phyloP scores from a whole-genome alignment of 2,888 invertebrate genomes.

The Archips xylosteana region DNA sequence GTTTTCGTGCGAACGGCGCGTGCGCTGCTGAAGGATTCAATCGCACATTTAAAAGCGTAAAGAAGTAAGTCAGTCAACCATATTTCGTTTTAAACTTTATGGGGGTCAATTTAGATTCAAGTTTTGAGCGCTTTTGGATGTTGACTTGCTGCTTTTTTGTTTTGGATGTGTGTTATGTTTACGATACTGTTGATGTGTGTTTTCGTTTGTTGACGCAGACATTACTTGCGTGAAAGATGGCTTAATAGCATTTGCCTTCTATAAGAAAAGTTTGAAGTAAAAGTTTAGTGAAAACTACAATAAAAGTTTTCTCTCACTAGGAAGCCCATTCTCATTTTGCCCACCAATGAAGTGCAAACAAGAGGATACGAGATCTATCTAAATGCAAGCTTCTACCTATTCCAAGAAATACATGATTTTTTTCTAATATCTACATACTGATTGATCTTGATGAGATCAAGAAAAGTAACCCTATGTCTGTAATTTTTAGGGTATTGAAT shows the following conservation, averaged over 20 bases:
- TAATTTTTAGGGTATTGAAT: too few species aligned
- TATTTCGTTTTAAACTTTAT: background rate
- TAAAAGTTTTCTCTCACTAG: too few species aligned
- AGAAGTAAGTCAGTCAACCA: background rate
- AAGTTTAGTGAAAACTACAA: too few species aligned
- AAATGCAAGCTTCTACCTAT: too few species aligned
- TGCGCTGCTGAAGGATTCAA: slow-evolving; percentile 63
- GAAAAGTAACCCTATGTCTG: too few species aligned
- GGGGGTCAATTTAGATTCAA: background rate
- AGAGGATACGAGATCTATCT: too few species aligned
- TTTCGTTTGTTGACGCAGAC: background rate
- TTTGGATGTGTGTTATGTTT: background rate
- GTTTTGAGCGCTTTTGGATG: background rate
- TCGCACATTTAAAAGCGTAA: slow-evolving; percentile 26
- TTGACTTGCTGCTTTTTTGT: background rate
- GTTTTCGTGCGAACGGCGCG: slow-evolving; percentile 57
- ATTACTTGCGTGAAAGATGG: background rate
- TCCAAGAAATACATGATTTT: too few species aligned
- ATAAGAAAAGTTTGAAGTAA: background rate
- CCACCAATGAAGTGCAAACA: too few species aligned
- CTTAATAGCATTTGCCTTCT: background rate
- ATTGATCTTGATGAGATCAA: too few species aligned
- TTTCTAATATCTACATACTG: too few species aligned
- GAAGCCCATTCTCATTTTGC: too few species aligned
- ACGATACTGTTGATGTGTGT: background rate